Evolutionary conservation across 2,113 vertebrate genomes (phyloP), one percentile per base, ranked within the genome.

Genomic region (Tetrao urogallus): DNA sequence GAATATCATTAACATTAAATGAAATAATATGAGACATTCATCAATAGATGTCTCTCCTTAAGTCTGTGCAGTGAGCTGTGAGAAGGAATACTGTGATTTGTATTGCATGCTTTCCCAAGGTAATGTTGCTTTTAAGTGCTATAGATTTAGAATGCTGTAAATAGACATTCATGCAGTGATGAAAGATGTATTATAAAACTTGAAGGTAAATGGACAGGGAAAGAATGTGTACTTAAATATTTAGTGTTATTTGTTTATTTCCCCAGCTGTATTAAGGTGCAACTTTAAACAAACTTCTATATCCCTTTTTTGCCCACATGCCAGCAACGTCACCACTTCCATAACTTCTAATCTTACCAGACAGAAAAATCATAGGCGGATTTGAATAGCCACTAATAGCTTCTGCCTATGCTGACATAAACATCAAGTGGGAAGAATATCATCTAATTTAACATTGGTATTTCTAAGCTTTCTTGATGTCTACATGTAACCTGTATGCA

Each of bases 1-100:
- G 6, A 64, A 45, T 86, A 57, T 83, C 43, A 88, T 83, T 90
- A 93, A 57, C 64, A 72, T 92, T 92, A 93, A 88, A 54, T 82
- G 34, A 89, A 93, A 40, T 72, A 86, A 67, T 81, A 70, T 25
- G 30, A 70, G 71, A 7, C 27, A 85, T 93, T 87, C 45, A 70
- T 90, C 40, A 90, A 69, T 72, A 77, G 50, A 87, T 61, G 22
- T 45, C 45, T 88, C 40, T 72, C 66, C 81, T 38, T 61, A 86
- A 82, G 52, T 70, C 50, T 82, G 70, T 73, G 54, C 45, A 82
- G 36, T 79, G 81, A 84, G 40, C 74, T 87, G 61, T 64, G 70
- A 72, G 65, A 84, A 58, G 36, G 40, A 84, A 76, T 76, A 42
- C 58, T 73, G 16, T 90, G 83, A 82, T 94, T 92, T 91, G 32